These are phyloP conservation scores for Talpa occidentalis DNA, from an alignment of 2,113 vertebrate genomes.

Conservation along the genomic window DNA sequence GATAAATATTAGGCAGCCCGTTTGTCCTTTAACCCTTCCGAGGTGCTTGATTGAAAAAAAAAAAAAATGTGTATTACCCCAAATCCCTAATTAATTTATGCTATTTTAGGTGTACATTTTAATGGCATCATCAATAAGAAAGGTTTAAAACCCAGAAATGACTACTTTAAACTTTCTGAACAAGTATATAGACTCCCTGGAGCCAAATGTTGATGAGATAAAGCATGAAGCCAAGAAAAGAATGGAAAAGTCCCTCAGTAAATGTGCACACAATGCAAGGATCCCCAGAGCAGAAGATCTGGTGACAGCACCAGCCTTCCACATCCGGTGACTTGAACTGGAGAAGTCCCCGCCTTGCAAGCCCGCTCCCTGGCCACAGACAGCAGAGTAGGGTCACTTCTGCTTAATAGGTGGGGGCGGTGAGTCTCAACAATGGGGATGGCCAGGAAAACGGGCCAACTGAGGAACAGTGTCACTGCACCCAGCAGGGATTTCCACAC, in stretches of 20 bases:
- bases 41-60: not conserved
- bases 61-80: not conserved
- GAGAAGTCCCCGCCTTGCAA: not conserved
- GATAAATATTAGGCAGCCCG: not conserved
- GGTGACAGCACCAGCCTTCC: no score
- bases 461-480: not conserved
- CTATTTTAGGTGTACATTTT: not conserved
- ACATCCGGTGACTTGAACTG: fast-evolving
- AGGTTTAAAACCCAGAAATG: not conserved
- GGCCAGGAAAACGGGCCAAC: no score
- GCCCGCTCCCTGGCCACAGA: not conserved
- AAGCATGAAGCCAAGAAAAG: not conserved
- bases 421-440: fast-evolving
- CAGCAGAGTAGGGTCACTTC: not conserved
- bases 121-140: not conserved
- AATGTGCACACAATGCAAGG: no score
- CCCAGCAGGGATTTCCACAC: fast-evolving
- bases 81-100: not conserved
- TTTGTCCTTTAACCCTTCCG: not conserved
- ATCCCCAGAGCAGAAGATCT: not conserved
- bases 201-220: not conserved
- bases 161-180: not conserved
- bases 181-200: not conserved
- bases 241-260: not conserved
- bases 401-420: not conserved